These are phyloP conservation scores for Aspiorhynchus laticeps DNA, from an alignment of 2,113 vertebrate genomes.

Conservation along the genomic window DNA sequence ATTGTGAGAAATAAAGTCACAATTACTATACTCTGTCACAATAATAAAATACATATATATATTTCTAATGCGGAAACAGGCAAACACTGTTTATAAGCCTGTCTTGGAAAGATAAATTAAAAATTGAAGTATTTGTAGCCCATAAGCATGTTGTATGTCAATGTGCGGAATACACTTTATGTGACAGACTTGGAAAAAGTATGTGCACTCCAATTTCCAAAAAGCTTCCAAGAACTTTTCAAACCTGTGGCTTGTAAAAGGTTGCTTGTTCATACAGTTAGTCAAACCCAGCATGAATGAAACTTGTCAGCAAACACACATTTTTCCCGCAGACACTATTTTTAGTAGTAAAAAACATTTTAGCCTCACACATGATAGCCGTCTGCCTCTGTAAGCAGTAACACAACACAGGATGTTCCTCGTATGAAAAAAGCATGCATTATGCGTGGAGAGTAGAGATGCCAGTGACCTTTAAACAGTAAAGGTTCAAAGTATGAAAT, in stretches of 20 bases:
- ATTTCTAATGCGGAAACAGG: not conserved
- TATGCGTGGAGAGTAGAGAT: constrained; percentile 8
- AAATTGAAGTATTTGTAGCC: constrained; percentile 5
- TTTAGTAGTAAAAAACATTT: constrained; percentile 12
- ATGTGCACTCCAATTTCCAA: constrained; percentile 25
- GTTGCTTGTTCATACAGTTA: constrained; percentile 33
- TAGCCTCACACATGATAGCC: constrained; percentile 5
- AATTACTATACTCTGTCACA: constrained; percentile 1
- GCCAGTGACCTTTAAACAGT: constrained; percentile 10
- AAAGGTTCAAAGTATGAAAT: not conserved
- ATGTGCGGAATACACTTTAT: constrained; percentile 28
- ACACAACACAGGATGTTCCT: not conserved
- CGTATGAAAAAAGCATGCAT: not conserved
- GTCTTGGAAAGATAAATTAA: constrained; percentile 12
- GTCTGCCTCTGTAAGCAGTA: not conserved
- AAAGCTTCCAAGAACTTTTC: constrained; percentile 26
- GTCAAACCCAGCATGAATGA: constrained; percentile 23
- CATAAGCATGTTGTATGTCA: constrained; percentile 19
- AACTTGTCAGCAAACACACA: constrained; percentile 14
- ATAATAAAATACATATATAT: not conserved
- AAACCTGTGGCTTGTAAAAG: constrained; percentile 32
- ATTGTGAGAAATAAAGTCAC: not conserved
- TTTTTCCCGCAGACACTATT: constrained; percentile 11
- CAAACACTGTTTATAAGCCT: constrained; percentile 18
- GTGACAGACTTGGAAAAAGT: constrained; percentile 36